Percentiles rank a stretch among this genome's conserved stretches.
These are phyloP conservation scores for Eucriotettix oculatus DNA, from an alignment of 2,888 invertebrate species.

Conservation along the genomic window DNA sequence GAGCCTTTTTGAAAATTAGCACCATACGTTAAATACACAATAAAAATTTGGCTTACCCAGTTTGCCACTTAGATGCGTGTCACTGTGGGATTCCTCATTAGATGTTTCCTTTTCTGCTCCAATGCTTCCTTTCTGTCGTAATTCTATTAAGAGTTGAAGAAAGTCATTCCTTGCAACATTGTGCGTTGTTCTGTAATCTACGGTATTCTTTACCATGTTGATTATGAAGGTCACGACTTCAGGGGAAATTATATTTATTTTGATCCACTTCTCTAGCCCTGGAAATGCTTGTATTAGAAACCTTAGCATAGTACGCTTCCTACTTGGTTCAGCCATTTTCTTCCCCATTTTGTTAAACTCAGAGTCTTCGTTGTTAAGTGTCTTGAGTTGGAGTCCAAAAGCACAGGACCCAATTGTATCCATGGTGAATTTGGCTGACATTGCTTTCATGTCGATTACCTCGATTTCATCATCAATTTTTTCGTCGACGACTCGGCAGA, in stretches of 20 bases:
- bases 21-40: too few relatives aligned
- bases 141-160: constrained; percentile 12
- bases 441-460: constrained; percentile 19
- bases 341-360: constrained; percentile 15
- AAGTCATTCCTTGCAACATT: constrained; percentile 16
- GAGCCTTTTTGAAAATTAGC: too few relatives aligned
- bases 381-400: constrained; percentile 26
- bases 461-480: constrained; percentile 20
- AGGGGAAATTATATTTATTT: background rate
- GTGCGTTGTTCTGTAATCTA: constrained; percentile 15
- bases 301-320: constrained; percentile 18
- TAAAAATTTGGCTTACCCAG: too few relatives aligned
- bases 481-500: constrained; percentile 29
- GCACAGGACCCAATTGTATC: constrained; percentile 30
- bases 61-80: too few relatives aligned
- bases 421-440: constrained; percentile 22
- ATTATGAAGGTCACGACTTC: background rate
- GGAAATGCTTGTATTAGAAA: constrained; percentile 23
- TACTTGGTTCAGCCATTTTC: constrained; percentile 15
- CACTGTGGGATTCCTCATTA: too few relatives aligned
- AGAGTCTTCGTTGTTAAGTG: constrained; percentile 11
- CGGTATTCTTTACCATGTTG: background rate
- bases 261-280: constrained; percentile 19
- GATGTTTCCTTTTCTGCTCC: too few relatives aligned
- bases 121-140: background rate